These are phyloP conservation scores for Galeopterus variegatus DNA, from an alignment of 2,113 vertebrate species.

Conservation along the genomic window DNA sequence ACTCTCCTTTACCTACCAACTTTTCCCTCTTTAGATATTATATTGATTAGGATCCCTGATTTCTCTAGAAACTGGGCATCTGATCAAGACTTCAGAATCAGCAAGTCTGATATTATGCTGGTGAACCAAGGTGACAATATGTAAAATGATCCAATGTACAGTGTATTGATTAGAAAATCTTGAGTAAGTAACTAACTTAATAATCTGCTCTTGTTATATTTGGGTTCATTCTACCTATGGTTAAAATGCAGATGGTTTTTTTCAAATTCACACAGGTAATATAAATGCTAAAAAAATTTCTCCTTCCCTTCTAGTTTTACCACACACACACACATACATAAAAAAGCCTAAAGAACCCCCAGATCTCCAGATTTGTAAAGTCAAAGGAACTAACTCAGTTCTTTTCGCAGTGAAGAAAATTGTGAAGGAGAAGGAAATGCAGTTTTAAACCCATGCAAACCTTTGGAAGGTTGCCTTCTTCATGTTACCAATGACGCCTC, in stretches of 20 bases:
- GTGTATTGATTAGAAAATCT: background rate
- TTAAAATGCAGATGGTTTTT: background rate
- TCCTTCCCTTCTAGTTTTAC: background rate
- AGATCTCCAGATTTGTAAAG: background rate
- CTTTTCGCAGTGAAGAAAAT: background rate
- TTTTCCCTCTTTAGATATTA: background rate
- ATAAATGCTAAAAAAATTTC: background rate
- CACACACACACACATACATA: too few species aligned
- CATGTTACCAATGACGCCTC: background rate
- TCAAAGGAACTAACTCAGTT: conserved; percentile 40
- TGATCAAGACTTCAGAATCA: background rate
- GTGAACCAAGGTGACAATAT: background rate
- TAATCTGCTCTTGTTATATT: background rate
- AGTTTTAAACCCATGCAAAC: conserved; percentile 38
- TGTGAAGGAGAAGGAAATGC: background rate
- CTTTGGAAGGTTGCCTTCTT: conserved; percentile 13
- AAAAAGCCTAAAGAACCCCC: background rate
- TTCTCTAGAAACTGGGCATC: background rate
- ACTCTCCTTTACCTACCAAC: background rate
- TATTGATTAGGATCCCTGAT: background rate
- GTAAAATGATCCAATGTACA: background rate
- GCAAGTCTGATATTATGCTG: background rate
- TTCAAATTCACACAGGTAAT: background rate
- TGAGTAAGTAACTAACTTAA: background rate
- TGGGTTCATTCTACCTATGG: background rate